A percentile compares a stretch with the other conserved stretches of the same genome.
Conservation (phyloP, 2,113 vertebrate genomes). For the Gobio gobio region DNA sequence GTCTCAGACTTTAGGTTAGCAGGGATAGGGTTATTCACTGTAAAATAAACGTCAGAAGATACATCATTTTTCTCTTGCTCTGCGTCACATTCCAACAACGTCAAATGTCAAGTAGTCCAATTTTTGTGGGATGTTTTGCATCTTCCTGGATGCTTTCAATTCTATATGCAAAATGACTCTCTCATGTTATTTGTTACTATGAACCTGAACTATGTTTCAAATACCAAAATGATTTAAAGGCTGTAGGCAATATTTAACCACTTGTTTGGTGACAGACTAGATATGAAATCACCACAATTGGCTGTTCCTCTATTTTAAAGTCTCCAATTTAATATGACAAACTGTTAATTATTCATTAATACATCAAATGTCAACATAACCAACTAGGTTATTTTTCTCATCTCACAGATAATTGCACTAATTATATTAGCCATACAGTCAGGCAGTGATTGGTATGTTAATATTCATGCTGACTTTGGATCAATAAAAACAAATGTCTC, state of each 20-base stretch:
- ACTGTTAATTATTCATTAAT: neutral
- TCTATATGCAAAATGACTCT: neutral
- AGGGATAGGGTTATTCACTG: constrained; percentile 97
- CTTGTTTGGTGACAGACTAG: neutral
- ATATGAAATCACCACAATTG: neutral
- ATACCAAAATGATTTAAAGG: neutral
- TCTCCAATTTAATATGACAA: constrained; percentile 1
- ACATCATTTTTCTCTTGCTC: neutral
- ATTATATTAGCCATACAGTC: constrained; percentile 19
- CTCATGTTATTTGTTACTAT: neutral
- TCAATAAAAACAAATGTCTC: neutral
- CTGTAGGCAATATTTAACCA: neutral
- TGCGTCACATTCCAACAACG: neutral
- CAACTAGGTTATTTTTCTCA: constrained; percentile 1
- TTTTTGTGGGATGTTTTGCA: neutral
- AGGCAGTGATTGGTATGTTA: constrained; percentile 10
- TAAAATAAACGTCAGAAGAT: constrained; percentile 46
- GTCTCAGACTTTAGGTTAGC: constrained; percentile 92
- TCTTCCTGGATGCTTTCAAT: constrained; percentile 27
- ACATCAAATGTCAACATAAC: constrained; percentile 21
- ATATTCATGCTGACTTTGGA: neutral
- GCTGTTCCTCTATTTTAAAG: neutral
- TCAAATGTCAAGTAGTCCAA: neutral
- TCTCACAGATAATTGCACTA: constrained; percentile 10
- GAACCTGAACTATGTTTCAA: neutral